Percentiles rank a stretch among this genome's conserved stretches.
phyloP scores from a whole-genome alignment of 2,888 invertebrate genomes.

The Allygus modestus region DNA sequence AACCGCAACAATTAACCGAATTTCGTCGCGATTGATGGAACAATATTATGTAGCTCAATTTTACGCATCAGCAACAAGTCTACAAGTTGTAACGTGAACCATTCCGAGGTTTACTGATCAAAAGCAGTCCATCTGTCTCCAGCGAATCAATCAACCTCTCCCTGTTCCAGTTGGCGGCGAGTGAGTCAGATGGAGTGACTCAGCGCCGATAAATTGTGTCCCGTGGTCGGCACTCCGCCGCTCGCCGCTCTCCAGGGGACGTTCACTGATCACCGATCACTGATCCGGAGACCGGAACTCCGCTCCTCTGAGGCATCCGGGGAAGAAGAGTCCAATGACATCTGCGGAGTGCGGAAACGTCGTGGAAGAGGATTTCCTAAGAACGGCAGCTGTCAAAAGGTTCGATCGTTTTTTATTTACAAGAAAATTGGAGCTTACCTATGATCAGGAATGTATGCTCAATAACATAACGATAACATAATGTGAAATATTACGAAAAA shows the following conservation, averaged over 20 bases:
- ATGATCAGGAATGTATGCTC: too few relatives aligned
- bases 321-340: not conserved
- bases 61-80: too few relatives aligned
- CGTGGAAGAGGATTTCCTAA: not conserved
- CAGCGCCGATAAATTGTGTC: conserved; percentile 19
- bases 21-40: too few relatives aligned
- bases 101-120: too few relatives aligned
- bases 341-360: not conserved
- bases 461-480: too few relatives aligned
- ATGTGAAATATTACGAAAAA: too few relatives aligned
- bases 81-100: too few relatives aligned
- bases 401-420: too few relatives aligned
- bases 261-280: conserved; percentile 5
- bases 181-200: conserved; percentile 26
- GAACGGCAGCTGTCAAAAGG: too few relatives aligned
- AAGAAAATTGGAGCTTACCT: too few relatives aligned
- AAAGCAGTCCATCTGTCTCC: not conserved
- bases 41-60: too few relatives aligned
- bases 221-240: not conserved
- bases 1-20: too few relatives aligned
- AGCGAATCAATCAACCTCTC: conserved; percentile 1
- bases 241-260: conserved; percentile 3
- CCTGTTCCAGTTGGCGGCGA: not conserved
- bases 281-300: conserved; percentile 29
- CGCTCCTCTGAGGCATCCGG: conserved; percentile 6